Evolutionary conservation across 1,140 invertebrate genomes (phyloP), one percentile per base, ranked within the genome.

Genomic region (Brachionus calyciflorus): DNA sequence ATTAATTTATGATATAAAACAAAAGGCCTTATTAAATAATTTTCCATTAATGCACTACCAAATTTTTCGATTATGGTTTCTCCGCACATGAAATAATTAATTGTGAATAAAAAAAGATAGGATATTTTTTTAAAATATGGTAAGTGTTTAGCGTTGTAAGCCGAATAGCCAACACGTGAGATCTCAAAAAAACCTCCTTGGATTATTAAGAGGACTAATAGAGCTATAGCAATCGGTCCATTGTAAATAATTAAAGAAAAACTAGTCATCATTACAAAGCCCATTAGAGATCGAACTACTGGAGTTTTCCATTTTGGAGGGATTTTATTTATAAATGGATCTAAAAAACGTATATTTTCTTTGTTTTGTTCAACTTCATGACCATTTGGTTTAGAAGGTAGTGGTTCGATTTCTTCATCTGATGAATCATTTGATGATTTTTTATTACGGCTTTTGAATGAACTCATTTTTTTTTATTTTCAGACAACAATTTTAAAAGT

Each of bases 171-270:
- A 85, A 99, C 99, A 80, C 95, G 96, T 84, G 99, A 99, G 73
- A 99, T 98, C 87, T 99, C 97, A 85, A 95, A 92, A 85, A 98
- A 99, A 86, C 97, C 99, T 89, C 98, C 98, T 30, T 99, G 93
- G 90, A 99, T 96, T 3, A 99, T 65, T 21, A 44, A 17, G 0
- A 65, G 12, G 10, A 65, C 40, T 41, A 65, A n/a, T 44, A 65
- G 24, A 21, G 41, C 14, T 5, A 65, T 37, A 7, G 37, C 60
- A 5, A 65, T 24, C 21, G 60, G 60, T 65, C 60, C 60, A 2
- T 17, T 26, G 24, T 65, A 44, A 24, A 65, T 44, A 12, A 65
- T 65, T 7, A 65, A 12, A 44, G 19, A 44, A 46, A 65, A 65
- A 24, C 19, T 24, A 0, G 24, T 1, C 10, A 65, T 65, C 24